phyloP scores from a whole-genome alignment of 2,888 invertebrate genomes.

The Dasysyrphus albostriatus region DNA sequence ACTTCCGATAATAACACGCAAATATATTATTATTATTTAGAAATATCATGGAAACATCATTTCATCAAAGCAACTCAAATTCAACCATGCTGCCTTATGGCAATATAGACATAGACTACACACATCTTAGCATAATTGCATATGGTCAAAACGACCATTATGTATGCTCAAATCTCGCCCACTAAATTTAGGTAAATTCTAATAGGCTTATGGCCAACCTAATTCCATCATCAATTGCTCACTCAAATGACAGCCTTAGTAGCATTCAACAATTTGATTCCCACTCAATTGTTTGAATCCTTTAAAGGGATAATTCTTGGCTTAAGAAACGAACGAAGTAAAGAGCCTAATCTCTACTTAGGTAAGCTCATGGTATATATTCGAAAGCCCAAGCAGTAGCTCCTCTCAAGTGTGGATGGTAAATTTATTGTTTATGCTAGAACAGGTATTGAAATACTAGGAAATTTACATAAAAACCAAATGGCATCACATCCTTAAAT shows the following conservation, averaged over 20 bases:
- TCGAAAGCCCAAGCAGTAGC: background rate
- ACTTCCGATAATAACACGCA: no score
- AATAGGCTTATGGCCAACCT: constrained; percentile 13
- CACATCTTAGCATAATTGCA: no score
- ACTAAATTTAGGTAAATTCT: background rate
- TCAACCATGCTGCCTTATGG: no score
- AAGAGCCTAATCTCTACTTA: constrained; percentile 5
- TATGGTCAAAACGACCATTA: background rate
- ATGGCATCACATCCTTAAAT: background rate
- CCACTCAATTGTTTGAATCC: constrained; percentile 18
- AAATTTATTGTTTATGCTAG: constrained; percentile 10
- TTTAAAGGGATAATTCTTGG: constrained; percentile 6
- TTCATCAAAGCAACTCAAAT: no score
- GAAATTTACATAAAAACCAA: background rate
- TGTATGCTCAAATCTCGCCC: background rate
- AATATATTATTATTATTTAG: no score
- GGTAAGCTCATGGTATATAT: background rate
- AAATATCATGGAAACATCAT: no score
- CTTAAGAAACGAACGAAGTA: background rate
- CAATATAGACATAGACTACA: no score
- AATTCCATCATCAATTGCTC: background rate
- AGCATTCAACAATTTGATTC: constrained; percentile 5
- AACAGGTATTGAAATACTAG: background rate
- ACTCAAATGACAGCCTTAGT: background rate
- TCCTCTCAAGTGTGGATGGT: background rate